Base-by-base conservation (phyloP, 2,888 invertebrate species). In the Hirtodrosophila cameraria region DNA sequence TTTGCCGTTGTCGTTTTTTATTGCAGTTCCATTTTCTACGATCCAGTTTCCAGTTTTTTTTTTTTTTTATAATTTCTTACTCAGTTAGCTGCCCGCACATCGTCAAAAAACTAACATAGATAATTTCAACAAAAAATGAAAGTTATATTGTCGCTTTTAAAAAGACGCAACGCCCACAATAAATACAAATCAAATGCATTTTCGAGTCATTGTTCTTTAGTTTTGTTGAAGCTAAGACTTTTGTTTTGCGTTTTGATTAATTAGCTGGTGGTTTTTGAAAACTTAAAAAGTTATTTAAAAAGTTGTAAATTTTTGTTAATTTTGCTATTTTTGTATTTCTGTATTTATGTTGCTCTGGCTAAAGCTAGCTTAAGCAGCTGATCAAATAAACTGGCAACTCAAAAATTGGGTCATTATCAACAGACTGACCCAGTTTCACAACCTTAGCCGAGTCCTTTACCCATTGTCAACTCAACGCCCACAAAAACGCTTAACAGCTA, bases 31-130 rank as follows among this genome's bases (percentile, higher is more conserved):
- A 58, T 45, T 52, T 75, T 57, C 70, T 68, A 36, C 74, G 77
- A 86, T 80, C 86, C 78, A 80, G 80, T 86, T 80, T 81, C 64
- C 74, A 72, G 23, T 23, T 23, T 23, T 86, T 80, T 81, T 62
- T 69, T 68, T 6, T 23, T 23, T 23, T 2, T 3, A 23, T 35
- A 42, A 35, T 39, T 41, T 36, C 68, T 57, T 31, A 30, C 27
- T 6, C 42, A 43, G 9, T 30, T 31, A 60, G 45, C 49, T 54
- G 13, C 52, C 38, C 48, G 49, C 38, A 46, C 33, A 7, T 23
- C 8, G 36, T 73, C 38, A 43, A 49, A 35, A 33, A 33, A 46
- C 9, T 36, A 33, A 12, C 12, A 43, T 23, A 45, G 13, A 42
- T 30, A 60, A 50, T 52, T 43, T 46, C 33, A 28, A 52, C 15